These are phyloP conservation scores for Meloidogyne floridensis DNA, from an alignment of 1,140 invertebrate genomes.

Conservation along the genomic window DNA sequence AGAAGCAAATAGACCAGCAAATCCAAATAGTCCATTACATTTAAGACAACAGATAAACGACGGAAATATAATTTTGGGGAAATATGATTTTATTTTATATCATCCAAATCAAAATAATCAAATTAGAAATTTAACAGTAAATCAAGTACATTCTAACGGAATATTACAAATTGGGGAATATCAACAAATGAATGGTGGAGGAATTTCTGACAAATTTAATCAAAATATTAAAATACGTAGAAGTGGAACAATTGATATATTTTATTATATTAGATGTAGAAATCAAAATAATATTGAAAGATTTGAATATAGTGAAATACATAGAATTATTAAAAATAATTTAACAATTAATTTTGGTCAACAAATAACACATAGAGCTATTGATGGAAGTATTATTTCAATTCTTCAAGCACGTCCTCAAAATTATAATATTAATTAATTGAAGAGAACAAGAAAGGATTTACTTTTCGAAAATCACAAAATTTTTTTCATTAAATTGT, in stretches of 20 bases:
- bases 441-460: neutral
- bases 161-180: neutral
- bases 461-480: neutral
- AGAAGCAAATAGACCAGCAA: neutral
- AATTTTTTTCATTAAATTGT: too few relatives aligned
- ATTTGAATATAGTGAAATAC: neutral
- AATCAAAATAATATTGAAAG: neutral
- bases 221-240: neutral
- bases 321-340: constrained; percentile 1
- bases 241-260: neutral
- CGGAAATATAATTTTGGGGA: neutral
- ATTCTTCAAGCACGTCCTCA: neutral
- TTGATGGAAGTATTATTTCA: neutral
- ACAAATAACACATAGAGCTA: neutral
- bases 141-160: neutral
- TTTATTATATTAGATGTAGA: neutral
- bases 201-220: neutral
- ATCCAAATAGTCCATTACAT: neutral
- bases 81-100: neutral
- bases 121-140: neutral
- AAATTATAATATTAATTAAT: neutral
- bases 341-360: neutral
- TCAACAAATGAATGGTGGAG: neutral
- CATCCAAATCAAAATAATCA: neutral
- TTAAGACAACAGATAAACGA: neutral